A percentile compares a stretch with the other conserved stretches of the same genome.
Evolutionary conservation across 2,888 invertebrate genomes (phyloP).

Genomic region (Pterostichus madidus): DNA sequence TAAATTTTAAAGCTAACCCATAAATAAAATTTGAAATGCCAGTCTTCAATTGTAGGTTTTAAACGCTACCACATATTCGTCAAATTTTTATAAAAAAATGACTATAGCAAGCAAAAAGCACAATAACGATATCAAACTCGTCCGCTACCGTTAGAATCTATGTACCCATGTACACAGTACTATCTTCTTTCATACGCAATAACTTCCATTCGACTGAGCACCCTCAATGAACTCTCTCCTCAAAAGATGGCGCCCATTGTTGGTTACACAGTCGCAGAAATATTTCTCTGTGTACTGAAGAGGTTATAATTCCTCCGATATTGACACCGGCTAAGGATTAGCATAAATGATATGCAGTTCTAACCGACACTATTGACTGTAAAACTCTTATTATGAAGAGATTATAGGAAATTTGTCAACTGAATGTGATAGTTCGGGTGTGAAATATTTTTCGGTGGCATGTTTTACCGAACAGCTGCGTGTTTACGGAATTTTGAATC

Average conservation of each 20-base stretch:
- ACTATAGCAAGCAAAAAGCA: neutral
- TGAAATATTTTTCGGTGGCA: slow-evolving; percentile 68
- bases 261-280: slow-evolving; percentile 34
- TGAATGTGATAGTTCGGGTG: slow-evolving; percentile 31
- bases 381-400: slow-evolving; percentile 36
- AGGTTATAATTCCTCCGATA: slow-evolving; percentile 38
- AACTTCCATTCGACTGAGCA: slow-evolving; percentile 1
- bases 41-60: too few species aligned
- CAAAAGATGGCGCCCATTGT: slow-evolving; percentile 37
- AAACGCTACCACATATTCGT: too few species aligned
- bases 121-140: neutral
- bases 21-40: too few species aligned
- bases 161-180: neutral
- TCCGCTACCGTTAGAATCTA: slow-evolving; percentile 31
- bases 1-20: too few species aligned
- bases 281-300: slow-evolving; percentile 42
- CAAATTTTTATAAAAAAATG: too few species aligned
- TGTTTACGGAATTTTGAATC: slow-evolving; percentile 45
- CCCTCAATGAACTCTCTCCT: slow-evolving; percentile 20
- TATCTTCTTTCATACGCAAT: slow-evolving; percentile 40
- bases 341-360: slow-evolving; percentile 52
- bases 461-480: slow-evolving; percentile 40
- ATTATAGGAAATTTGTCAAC: slow-evolving; percentile 54
- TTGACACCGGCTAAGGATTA: slow-evolving; percentile 42
- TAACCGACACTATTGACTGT: slow-evolving; percentile 53